A percentile compares a stretch with the other conserved stretches of the same genome.
These are phyloP conservation scores for Umimayanthus chanpuru DNA, from an alignment of 92 coral and sea anemone genomes.

Conservation along the genomic window DNA sequence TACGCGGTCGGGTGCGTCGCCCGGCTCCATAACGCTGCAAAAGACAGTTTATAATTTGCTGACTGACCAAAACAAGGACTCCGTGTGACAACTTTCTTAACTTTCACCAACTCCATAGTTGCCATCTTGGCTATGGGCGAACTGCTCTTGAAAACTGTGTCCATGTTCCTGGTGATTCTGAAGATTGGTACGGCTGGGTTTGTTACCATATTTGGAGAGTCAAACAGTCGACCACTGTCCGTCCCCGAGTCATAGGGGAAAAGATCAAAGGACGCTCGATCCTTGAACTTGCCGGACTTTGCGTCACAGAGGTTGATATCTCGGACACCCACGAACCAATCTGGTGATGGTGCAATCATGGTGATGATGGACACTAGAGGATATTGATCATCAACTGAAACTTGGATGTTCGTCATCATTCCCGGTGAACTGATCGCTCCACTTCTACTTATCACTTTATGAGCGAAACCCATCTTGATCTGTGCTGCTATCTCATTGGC, in stretches of 20 bases:
- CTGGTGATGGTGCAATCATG: constrained; percentile 67
- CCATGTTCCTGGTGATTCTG: no score
- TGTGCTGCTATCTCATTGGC: background rate
- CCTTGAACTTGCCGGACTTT: constrained; percentile 40
- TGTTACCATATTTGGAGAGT: background rate
- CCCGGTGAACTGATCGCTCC: background rate
- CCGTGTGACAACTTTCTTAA: background rate
- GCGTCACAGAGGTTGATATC: constrained; percentile 50
- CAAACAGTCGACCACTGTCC: constrained; percentile 36
- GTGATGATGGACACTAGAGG: constrained; percentile 47
- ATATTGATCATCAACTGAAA: constrained; percentile 27
- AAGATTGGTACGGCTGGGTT: no score
- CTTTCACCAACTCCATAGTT: constrained; percentile 30
- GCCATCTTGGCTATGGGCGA: constrained; percentile 18
- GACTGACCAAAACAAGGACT: background rate
- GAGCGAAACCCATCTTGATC: background rate
- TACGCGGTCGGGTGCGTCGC: constrained; percentile 36
- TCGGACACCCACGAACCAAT: constrained; percentile 60
- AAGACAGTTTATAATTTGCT: constrained; percentile 17
- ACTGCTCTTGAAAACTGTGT: no score
- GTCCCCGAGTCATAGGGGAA: constrained; percentile 66
- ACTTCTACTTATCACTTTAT: constrained; percentile 1
- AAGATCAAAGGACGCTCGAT: background rate
- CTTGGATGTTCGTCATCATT: constrained; percentile 14
- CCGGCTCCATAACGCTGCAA: constrained; percentile 38